Percentiles rank a stretch among this genome's conserved stretches.
Conservation (phyloP, 2,888 invertebrate species). For the Meta bourneti region DNA sequence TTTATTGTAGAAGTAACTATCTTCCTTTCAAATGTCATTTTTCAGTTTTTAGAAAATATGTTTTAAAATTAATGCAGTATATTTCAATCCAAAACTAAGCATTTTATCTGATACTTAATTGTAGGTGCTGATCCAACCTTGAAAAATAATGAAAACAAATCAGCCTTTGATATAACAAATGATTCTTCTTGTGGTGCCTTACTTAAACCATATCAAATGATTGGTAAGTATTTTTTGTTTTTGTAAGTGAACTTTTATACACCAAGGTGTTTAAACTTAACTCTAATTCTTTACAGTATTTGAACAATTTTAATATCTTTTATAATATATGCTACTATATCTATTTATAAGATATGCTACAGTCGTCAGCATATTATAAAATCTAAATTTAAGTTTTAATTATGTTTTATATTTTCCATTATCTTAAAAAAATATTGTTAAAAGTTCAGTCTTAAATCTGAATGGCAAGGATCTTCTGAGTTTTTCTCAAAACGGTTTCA, state of each 20-base stretch:
- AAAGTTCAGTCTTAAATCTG: no score
- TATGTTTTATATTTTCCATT: no score
- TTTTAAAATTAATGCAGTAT: no score
- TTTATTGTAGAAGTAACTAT: no score
- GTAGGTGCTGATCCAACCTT: slow-evolving; percentile 82
- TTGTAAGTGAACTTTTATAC: background rate
- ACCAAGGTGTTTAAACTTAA: background rate
- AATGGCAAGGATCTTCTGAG: no score
- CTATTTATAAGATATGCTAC: background rate
- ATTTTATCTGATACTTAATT: background rate
- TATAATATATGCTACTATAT: background rate
- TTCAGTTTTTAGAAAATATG: no score
- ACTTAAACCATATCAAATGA: slow-evolving; percentile 78
- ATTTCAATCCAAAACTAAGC: no score
- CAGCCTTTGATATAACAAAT: slow-evolving; percentile 83
- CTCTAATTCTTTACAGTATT: background rate
- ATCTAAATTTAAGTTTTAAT: no score
- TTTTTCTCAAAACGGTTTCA: no score
- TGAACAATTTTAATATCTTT: background rate
- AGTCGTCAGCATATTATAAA: no score
- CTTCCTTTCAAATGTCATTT: no score
- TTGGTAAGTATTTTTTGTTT: slow-evolving; percentile 41
- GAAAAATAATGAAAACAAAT: slow-evolving; percentile 83
- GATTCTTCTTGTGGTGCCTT: slow-evolving; percentile 81
- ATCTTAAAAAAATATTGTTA: no score